Conservation (phyloP, 2,797 vertebrate genomes). For the Nothura maculosa region DNA sequence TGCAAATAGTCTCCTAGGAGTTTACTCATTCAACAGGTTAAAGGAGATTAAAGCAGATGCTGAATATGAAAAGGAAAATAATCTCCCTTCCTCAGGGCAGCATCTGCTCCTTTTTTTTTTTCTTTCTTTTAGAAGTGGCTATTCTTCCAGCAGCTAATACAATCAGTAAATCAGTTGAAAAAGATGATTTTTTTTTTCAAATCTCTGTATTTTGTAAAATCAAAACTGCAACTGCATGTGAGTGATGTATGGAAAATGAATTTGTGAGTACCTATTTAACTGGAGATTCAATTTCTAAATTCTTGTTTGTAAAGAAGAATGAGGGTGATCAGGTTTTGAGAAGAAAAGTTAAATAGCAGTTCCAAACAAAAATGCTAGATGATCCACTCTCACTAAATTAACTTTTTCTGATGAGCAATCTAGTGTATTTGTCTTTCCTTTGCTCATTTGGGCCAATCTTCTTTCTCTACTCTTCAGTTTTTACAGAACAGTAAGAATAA, state of each 20-base stretch:
- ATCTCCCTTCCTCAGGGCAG: background rate
- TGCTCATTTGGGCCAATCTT: background rate
- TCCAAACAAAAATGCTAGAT: background rate
- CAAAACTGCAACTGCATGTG: background rate
- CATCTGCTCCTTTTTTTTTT: background rate
- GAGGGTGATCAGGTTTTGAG: background rate
- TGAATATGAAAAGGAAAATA: slow-evolving; percentile 35
- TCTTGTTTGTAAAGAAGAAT: background rate
- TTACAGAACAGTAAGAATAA: background rate
- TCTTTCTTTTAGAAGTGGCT: background rate
- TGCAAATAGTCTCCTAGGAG: slow-evolving; percentile 18
- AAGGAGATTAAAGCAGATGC: slow-evolving; percentile 36
- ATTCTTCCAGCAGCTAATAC: background rate
- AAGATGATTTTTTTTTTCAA: background rate
- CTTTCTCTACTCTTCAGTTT: background rate
- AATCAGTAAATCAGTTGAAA: background rate
- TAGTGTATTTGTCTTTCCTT: background rate
- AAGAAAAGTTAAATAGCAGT: background rate
- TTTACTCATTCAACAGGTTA: slow-evolving; percentile 41
- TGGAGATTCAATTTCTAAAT: background rate
- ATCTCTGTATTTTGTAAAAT: background rate
- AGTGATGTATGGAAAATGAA: background rate
- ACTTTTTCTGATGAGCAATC: background rate
- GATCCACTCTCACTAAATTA: background rate
- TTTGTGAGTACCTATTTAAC: background rate